These are phyloP conservation scores for Struthidea cinerea DNA, from an alignment of 2,113 vertebrate species.

Conservation along the genomic window DNA sequence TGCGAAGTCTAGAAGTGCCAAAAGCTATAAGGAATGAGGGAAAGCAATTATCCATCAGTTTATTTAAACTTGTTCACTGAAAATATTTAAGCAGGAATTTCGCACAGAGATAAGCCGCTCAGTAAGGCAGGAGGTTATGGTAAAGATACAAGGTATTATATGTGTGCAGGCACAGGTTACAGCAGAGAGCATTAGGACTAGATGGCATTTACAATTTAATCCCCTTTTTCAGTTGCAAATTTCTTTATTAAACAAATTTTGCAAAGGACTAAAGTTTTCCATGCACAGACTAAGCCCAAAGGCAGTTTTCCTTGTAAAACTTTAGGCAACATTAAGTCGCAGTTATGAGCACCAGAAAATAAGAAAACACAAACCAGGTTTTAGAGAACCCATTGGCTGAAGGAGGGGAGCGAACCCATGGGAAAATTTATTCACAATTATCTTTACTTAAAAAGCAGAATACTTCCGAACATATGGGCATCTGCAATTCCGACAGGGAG, in stretches of 20 bases:
- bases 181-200: neutral
- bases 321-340: neutral
- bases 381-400: neutral
- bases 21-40: neutral
- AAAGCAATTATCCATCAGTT: constrained; percentile 25
- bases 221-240: neutral
- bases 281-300: neutral
- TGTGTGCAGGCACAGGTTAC: neutral
- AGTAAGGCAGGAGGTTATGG: neutral
- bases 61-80: constrained; percentile 56
- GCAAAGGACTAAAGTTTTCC: neutral
- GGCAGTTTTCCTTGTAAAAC: constrained; percentile 24
- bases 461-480: neutral
- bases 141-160: neutral
- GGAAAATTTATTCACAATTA: neutral
- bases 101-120: constrained; percentile 26
- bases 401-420: neutral
- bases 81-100: constrained; percentile 54
- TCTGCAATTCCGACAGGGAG: neutral
- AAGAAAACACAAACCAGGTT: constrained; percentile 8
- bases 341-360: neutral
- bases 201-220: constrained; percentile 14
- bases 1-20: neutral
- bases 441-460: neutral
- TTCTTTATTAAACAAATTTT: neutral